Conservation (phyloP, 2,797 vertebrate genomes). For the Gorsachius magnificus region DNA sequence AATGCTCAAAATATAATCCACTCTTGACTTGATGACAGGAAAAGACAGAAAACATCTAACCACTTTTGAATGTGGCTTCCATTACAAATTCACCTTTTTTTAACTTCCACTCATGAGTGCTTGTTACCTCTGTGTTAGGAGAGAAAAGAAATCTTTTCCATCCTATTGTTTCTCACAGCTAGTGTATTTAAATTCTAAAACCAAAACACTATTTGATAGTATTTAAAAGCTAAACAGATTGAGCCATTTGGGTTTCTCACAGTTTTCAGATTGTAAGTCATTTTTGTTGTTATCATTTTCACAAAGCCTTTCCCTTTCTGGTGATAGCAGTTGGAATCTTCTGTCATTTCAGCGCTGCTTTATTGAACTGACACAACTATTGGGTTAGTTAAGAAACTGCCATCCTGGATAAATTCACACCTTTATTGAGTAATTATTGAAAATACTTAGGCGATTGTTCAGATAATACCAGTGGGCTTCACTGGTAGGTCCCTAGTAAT, state of each 20-base stretch:
- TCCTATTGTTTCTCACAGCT: background rate
- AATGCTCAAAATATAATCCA: background rate
- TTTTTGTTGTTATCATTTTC: background rate
- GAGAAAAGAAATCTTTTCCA: background rate
- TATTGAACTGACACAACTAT: background rate
- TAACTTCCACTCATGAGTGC: background rate
- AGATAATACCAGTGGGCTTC: background rate
- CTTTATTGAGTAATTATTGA: background rate
- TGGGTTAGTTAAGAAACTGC: background rate
- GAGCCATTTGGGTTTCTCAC: background rate
- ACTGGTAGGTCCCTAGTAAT: background rate
- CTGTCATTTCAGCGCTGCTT: background rate
- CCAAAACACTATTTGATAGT: background rate
- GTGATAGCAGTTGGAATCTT: background rate
- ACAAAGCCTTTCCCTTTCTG: background rate
- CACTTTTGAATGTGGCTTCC: background rate
- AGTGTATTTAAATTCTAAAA: background rate
- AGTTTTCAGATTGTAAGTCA: background rate
- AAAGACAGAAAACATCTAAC: background rate
- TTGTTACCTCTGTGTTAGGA: background rate
- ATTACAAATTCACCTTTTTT: background rate
- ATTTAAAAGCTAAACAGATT: background rate
- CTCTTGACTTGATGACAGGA: background rate
- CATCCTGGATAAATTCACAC: background rate
- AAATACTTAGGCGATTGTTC: background rate